Base-by-base conservation (phyloP, 2,113 vertebrate genomes). In the Hypanus sabinus region DNA sequence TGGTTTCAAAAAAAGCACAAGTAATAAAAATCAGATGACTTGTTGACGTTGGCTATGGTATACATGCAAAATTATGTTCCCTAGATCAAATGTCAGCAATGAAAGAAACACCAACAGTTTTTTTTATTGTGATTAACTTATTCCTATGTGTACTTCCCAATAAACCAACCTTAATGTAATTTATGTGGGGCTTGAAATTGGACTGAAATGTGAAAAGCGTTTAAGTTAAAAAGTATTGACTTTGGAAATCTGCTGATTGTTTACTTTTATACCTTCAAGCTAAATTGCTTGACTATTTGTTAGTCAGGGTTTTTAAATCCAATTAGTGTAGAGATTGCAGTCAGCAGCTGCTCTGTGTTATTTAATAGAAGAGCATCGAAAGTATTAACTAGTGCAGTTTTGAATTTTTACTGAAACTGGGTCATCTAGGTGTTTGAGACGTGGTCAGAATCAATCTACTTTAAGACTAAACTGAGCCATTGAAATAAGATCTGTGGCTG, bases 1-100 rank as follows among this genome's bases (percentile, higher is more conserved):
- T 90, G 85, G 60, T 90, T 90, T 90, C 30, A 90, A 33, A 88
- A 85, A 76, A 87, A 87, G 14, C 11, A 8, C 57, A 70, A 70
- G 46, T 57, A 85, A 85, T 85, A 85, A 57, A 60, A 60, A 57
- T 85, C 81, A 85, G 81, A 88, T 62, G 83, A 62, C 57, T 90
- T 60, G 55, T 90, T 90, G 30, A 90, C 20, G 60, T 62, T 85
- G 46, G 81, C 60, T 33, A 68, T n/a, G 33, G n/a, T 68, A 65
- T 65, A n/a, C 30, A 90, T 90, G 57, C 33, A 68, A 33, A 88
- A 90, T 90, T 30, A 88, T 88, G 10, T 12, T 88, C 65, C 5
- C 85, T 85, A 22, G 81, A 27, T 85, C 81, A 20, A 60, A 7
- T 85, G 55, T 11, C 81, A 65, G 85, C 60, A 90, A 90, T 90